Evolutionary conservation across 2,113 vertebrate species (phyloP).

Genomic region (Sminthopsis crassicaudata): DNA sequence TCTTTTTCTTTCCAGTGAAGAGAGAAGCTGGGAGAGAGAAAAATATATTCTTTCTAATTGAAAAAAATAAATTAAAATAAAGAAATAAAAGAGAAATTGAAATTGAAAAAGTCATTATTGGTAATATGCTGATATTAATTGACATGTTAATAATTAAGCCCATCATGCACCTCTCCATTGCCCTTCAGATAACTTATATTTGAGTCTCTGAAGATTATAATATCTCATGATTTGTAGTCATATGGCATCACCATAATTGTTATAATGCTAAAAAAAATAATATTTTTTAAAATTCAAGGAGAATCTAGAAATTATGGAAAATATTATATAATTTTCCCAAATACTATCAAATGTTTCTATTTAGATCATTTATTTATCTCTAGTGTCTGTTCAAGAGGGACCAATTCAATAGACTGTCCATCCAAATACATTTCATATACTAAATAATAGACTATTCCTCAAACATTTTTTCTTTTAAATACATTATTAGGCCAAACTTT

Average conservation of each 20-base stretch:
- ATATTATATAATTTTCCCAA: background rate
- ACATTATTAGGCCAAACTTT: background rate
- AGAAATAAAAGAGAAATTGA: background rate
- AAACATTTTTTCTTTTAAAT: background rate
- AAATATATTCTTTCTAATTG: background rate
- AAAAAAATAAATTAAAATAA: background rate
- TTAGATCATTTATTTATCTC: background rate
- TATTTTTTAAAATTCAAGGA: background rate
- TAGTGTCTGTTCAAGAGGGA: background rate
- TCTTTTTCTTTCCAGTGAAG: background rate
- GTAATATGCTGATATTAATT: background rate
- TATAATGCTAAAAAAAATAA: background rate
- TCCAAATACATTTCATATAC: background rate
- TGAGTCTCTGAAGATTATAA: background rate
- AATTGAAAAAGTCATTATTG: background rate
- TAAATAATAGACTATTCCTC: too few species aligned
- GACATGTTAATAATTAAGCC: background rate
- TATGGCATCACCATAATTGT: background rate
- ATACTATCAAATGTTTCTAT: background rate
- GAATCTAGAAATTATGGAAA: background rate
- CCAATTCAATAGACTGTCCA: background rate
- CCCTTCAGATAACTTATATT: background rate
- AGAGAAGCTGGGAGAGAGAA: background rate
- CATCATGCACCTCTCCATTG: background rate
- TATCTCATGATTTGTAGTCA: background rate